Evolutionary conservation across 2,113 vertebrate species (phyloP).

Genomic region (Dicrurus megarhynchus): DNA sequence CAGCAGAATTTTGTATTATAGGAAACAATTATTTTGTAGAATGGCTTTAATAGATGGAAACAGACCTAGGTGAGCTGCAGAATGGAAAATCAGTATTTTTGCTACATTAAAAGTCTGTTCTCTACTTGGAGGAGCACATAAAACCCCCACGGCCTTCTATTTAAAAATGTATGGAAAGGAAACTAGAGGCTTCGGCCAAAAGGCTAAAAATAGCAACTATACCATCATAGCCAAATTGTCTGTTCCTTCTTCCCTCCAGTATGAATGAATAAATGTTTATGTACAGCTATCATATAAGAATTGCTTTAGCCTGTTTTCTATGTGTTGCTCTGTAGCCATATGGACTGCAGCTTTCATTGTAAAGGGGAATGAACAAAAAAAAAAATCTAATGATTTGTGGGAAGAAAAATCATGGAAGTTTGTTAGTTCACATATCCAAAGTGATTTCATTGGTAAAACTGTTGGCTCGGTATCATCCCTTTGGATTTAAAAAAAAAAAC

Average conservation of each 20-base stretch:
- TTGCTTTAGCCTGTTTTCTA: neutral
- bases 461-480: neutral
- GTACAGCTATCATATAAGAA: neutral
- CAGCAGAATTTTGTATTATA: neutral
- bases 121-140: neutral
- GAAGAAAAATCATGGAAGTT: neutral
- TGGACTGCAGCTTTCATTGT: neutral
- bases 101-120: neutral
- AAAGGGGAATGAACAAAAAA: neutral
- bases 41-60: constrained; percentile 16
- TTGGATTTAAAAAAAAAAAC: neutral
- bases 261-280: neutral
- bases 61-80: neutral
- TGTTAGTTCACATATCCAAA: neutral
- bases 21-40: neutral
- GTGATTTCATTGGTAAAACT: neutral
- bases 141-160: neutral
- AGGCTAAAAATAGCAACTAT: constrained; percentile 36
- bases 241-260: constrained; percentile 7
- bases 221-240: constrained; percentile 3
- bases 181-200: neutral
- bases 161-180: constrained; percentile 10
- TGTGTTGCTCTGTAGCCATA: neutral
- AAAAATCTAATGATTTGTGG: neutral
- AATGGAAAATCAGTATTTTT: constrained; percentile 27